Evolutionary conservation across 2,797 vertebrate species (phyloP), one percentile per base, ranked within the genome.

Genomic region (Pterois miles): DNA sequence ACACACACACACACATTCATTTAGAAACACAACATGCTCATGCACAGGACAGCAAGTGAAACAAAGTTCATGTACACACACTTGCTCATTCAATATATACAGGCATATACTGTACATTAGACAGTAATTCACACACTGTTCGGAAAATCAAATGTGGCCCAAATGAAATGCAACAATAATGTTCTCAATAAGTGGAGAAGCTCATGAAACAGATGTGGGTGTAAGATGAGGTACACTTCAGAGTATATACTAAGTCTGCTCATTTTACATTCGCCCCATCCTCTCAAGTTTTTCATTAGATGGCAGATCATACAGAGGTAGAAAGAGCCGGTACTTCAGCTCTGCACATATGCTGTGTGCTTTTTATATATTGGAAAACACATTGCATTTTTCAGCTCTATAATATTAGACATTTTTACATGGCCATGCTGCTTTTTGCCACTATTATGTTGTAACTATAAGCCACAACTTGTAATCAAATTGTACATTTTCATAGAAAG

Each of bases 141-240:
- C 1, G 2, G 43, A 53, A 83, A 73, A 66, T 73, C 14, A 48
- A 71, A 48, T 16, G 8, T 64, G 34, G 11, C 12, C 57, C 50
- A 48, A 48, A 25, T 20, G 13, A 46, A 72, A 46, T 58, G 27
- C n/a, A 54, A 31, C 10, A 75, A 43, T 29, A 13, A 33, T 70
- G 67, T 31, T 58, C 10, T 67, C 25, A 58, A 23, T 52, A 73
- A 65, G 25, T 38, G 25, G 52, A 65, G 25, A 72, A 65, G 52
- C 57, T 67, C 62, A 71, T 71, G 62, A 75, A 52, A 29, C 8
- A 43, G 60, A 22, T 8, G 14, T 46, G 29, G 10, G 5, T 11
- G 13, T 27, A 27, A 18, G 27, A 34, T 34, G 43, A 22, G 57
- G 31, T 10, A 38, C 27, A 40, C 29, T 38, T 29, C 8, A 40